Conservation (phyloP, 1,140 invertebrate species). For the Drosophila parvula region DNA sequence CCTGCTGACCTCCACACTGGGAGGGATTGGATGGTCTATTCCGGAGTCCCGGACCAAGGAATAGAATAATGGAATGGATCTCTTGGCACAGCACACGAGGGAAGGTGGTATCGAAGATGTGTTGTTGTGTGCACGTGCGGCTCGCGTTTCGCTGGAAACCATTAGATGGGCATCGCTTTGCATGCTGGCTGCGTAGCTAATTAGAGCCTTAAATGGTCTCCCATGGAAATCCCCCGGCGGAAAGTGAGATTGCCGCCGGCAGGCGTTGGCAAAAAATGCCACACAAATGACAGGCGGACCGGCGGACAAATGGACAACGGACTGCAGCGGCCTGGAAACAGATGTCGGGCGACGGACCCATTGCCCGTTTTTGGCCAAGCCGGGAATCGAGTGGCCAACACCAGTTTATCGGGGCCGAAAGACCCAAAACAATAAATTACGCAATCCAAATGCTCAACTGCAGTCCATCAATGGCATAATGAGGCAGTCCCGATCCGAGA, state of each 20-base stretch:
- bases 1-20: conserved; percentile 65
- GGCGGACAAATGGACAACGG: not conserved
- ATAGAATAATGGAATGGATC: conserved; percentile 16
- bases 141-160: conserved; percentile 29
- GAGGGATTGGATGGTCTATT: conserved; percentile 46
- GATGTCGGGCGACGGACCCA: conserved; percentile 14
- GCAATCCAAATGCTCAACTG: conserved; percentile 83
- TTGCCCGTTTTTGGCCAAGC: conserved; percentile 72
- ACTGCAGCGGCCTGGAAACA: conserved; percentile 6
- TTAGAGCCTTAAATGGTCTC: conserved; percentile 73
- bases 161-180: conserved; percentile 53
- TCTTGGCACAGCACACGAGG: not conserved
- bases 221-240: conserved; percentile 56
- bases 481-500: conserved; percentile 63
- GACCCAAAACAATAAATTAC: conserved; percentile 83
- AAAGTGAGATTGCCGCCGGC: conserved; percentile 72
- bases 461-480: conserved; percentile 83
- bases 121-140: conserved; percentile 18
- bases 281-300: conserved; percentile 39
- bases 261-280: conserved; percentile 79
- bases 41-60: not conserved
- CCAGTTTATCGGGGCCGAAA: conserved; percentile 78
- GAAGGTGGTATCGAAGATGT: not conserved
- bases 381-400: conserved; percentile 59
- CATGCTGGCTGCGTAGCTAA: conserved; percentile 77